phyloP scores from a whole-genome alignment of 1,140 invertebrate genomes.

The Wiebesia pumilae region DNA sequence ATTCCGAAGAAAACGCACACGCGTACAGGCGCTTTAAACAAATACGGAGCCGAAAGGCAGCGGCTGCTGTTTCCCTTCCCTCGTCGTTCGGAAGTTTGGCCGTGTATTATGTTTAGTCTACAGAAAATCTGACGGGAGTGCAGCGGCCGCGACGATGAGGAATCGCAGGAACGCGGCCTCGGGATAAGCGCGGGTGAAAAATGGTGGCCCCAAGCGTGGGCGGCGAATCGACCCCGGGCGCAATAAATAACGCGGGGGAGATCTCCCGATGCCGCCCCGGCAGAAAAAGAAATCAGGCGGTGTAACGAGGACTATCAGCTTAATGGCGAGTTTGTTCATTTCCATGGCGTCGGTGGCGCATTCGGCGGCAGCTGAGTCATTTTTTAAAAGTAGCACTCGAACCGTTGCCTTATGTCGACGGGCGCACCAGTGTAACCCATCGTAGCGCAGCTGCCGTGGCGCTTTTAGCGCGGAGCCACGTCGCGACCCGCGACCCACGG shows the following conservation, averaged over 20 bases:
- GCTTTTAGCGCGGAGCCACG: neutral
- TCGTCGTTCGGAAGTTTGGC: neutral
- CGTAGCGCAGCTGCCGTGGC: constrained; percentile 39
- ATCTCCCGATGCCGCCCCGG: no score
- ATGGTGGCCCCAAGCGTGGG: no score
- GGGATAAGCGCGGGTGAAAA: no score
- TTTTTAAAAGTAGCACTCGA: constrained; percentile 54
- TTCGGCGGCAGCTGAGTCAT: constrained; percentile 48
- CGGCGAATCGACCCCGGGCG: no score
- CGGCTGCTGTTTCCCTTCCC: constrained; percentile 7
- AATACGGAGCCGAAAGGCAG: neutral
- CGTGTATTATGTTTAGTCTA: constrained; percentile 31
- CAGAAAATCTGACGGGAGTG: neutral
- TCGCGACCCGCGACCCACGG: neutral
- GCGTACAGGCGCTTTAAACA: neutral
- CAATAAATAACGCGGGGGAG: no score
- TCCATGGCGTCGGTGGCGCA: constrained; percentile 16
- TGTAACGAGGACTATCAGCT: neutral
- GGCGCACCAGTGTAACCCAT: constrained; percentile 4
- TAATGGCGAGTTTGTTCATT: constrained; percentile 21
- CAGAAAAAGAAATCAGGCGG: neutral
- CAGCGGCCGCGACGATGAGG: neutral
- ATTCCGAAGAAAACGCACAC: neutral
- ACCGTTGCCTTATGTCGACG: constrained; percentile 34
- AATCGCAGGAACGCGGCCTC: neutral